These are phyloP conservation scores for Anthrax anthrax DNA, from an alignment of 2,888 invertebrate species.

Conservation along the genomic window DNA sequence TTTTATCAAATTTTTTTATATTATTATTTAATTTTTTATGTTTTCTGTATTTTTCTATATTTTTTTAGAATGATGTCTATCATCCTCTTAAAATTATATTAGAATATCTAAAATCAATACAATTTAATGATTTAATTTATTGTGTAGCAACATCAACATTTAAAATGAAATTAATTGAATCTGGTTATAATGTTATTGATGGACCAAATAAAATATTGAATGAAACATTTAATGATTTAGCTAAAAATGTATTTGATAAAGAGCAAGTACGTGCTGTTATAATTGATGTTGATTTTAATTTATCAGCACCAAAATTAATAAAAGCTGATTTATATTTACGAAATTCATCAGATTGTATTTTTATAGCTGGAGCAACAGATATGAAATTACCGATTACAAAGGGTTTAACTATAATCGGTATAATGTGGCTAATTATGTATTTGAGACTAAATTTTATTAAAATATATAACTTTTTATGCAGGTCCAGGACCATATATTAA, in stretches of 20 bases:
- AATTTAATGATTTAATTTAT: constrained; percentile 37
- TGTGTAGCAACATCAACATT: constrained; percentile 29
- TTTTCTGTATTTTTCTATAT: background rate
- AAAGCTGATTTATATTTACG: constrained; percentile 32
- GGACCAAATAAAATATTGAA: constrained; percentile 23
- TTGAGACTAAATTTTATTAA: background rate
- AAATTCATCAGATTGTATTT: constrained; percentile 32
- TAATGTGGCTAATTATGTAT: background rate
- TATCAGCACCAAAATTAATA: constrained; percentile 32
- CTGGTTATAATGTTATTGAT: constrained; percentile 33
- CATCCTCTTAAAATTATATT: constrained; percentile 34
- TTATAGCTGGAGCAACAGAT: constrained; percentile 35
- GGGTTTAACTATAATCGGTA: constrained; percentile 28
- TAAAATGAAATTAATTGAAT: constrained; percentile 26
- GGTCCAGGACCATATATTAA: constrained; percentile 32
- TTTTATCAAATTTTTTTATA: background rate
- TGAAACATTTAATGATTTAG: constrained; percentile 17
- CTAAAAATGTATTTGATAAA: constrained; percentile 17
- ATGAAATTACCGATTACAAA: constrained; percentile 24
- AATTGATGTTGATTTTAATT: constrained; percentile 34
- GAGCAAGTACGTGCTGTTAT: constrained; percentile 37
- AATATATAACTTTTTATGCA: constrained; percentile 7
- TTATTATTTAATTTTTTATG: background rate
- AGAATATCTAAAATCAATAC: constrained; percentile 34
- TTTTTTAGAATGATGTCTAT: constrained; percentile 20